Percentiles rank a stretch among this genome's conserved stretches.
Conservation (phyloP, 1,140 invertebrate genomes). For the Helicorthomorpha holstii region DNA sequence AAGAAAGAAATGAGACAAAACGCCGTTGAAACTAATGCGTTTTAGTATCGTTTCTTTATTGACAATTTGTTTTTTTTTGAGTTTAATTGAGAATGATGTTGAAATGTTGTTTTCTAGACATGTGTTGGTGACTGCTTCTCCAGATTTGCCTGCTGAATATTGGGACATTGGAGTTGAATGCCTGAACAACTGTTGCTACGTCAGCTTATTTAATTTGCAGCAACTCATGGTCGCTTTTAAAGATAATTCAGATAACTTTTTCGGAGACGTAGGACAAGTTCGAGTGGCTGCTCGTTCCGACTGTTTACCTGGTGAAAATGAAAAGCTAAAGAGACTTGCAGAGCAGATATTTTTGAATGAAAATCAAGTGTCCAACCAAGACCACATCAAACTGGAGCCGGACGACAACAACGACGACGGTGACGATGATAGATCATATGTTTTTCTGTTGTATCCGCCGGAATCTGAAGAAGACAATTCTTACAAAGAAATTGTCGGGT, state of each 20-base stretch:
- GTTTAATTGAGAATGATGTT: not conserved
- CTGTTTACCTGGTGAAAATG: constrained; percentile 58
- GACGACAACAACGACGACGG: too few relatives aligned
- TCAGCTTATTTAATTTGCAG: constrained; percentile 62
- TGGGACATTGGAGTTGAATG: constrained; percentile 67
- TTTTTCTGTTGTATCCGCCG: constrained; percentile 71
- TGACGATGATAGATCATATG: constrained; percentile 47
- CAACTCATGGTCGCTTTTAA: constrained; percentile 75
- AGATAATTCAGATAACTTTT: constrained; percentile 76
- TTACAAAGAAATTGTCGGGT: too few relatives aligned
- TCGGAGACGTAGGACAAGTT: constrained; percentile 77
- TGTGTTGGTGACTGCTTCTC: constrained; percentile 63
- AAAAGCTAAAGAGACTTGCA: constrained; percentile 62
- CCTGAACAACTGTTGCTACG: constrained; percentile 58
- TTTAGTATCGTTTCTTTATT: too few relatives aligned
- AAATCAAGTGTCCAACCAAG: too few relatives aligned
- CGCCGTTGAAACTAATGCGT: too few relatives aligned
- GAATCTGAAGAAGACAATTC: constrained; percentile 38
- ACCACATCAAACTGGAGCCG: too few relatives aligned
- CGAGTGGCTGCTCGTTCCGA: constrained; percentile 80
- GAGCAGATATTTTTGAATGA: constrained; percentile 67
- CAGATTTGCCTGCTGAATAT: constrained; percentile 54
- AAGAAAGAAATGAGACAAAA: too few relatives aligned
- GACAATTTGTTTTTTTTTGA: not conserved
- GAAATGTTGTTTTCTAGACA: constrained; percentile 36